A percentile compares a stretch with the other conserved stretches of the same genome.
Conservation (phyloP, 1,140 invertebrate species). For the Pseudomyrmex cubaensis region DNA sequence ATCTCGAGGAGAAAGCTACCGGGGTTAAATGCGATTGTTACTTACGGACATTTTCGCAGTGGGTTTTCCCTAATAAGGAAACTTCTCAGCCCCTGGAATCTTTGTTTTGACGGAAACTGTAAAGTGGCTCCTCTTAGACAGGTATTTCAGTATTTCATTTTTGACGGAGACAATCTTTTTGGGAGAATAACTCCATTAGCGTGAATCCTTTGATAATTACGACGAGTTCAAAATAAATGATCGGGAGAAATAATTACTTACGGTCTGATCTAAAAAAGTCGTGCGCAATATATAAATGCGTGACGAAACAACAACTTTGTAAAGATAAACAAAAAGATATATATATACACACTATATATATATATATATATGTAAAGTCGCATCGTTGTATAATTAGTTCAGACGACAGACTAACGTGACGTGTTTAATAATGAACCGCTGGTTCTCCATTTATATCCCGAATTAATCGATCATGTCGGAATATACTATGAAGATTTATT, state of each 20-base stretch:
- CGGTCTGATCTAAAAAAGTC: background rate
- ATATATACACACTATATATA: too few relatives aligned
- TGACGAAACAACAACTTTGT: too few relatives aligned
- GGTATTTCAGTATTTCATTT: conserved; percentile 44
- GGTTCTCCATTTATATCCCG: background rate
- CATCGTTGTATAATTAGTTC: background rate
- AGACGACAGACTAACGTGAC: background rate
- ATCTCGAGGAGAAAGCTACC: background rate
- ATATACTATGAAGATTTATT: conserved; percentile 20
- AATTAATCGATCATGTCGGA: conserved; percentile 17
- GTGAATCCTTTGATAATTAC: background rate
- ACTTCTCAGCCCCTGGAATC: conserved; percentile 18
- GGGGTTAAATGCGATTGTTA: background rate
- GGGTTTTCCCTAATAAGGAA: conserved; percentile 35
- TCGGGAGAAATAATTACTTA: too few relatives aligned
- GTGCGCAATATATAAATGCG: background rate
- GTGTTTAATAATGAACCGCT: background rate
- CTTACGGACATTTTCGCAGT: conserved; percentile 1
- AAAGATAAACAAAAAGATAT: background rate
- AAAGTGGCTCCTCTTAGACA: background rate
- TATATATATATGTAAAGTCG: background rate
- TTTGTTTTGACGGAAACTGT: background rate
- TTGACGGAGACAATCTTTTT: background rate
- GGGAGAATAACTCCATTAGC: background rate
- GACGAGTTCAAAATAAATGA: background rate